Evolutionary conservation across 2,888 invertebrate species (phyloP).

Genomic region (Ormyrus thymus): DNA sequence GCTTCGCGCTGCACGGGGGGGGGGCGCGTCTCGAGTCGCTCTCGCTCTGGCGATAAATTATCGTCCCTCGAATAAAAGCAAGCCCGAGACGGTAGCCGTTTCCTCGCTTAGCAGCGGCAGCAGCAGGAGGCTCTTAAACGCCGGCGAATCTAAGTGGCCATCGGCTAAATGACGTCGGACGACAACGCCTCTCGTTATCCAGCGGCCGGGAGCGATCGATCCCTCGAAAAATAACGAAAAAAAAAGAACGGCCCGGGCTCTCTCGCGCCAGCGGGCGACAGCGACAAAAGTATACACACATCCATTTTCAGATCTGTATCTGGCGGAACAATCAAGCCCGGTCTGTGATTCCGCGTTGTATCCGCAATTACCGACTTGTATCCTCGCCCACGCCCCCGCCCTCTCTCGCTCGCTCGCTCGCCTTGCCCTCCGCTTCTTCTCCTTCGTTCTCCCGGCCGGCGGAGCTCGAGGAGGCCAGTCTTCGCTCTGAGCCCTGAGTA

Average conservation of each 20-base stretch:
- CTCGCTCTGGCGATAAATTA: slow-evolving; percentile 42
- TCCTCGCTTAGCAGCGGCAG: not conserved
- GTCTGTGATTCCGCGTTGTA: slow-evolving; percentile 49
- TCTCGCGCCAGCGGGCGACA: too few relatives aligned
- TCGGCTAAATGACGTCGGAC: slow-evolving; percentile 19
- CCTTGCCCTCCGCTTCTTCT: slow-evolving; percentile 3
- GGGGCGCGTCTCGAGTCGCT: not conserved
- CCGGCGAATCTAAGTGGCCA: slow-evolving; percentile 45
- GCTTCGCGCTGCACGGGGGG: slow-evolving; percentile 7
- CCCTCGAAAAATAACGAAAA: slow-evolving; percentile 27
- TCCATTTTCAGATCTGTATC: slow-evolving; percentile 55
- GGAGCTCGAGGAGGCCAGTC: slow-evolving; percentile 14
- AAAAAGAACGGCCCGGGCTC: not conserved
- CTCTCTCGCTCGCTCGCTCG: not conserved
- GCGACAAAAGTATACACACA: slow-evolving; percentile 28
- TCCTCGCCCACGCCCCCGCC: slow-evolving; percentile 44
- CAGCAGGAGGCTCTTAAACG: slow-evolving; percentile 16
- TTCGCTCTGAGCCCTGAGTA: slow-evolving; percentile 20
- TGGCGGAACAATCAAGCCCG: slow-evolving; percentile 48
- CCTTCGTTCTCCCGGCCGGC: not conserved
- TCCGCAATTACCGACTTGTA: slow-evolving; percentile 56
- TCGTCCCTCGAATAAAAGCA: slow-evolving; percentile 35
- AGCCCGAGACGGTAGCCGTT: slow-evolving; percentile 37
- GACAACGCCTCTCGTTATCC: slow-evolving; percentile 56
- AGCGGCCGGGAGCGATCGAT: slow-evolving; percentile 39